A percentile compares a stretch with the other conserved stretches of the same genome.
Evolutionary conservation across 2,888 invertebrate genomes (phyloP).

Genomic region (Lycocerus yunnanus): DNA sequence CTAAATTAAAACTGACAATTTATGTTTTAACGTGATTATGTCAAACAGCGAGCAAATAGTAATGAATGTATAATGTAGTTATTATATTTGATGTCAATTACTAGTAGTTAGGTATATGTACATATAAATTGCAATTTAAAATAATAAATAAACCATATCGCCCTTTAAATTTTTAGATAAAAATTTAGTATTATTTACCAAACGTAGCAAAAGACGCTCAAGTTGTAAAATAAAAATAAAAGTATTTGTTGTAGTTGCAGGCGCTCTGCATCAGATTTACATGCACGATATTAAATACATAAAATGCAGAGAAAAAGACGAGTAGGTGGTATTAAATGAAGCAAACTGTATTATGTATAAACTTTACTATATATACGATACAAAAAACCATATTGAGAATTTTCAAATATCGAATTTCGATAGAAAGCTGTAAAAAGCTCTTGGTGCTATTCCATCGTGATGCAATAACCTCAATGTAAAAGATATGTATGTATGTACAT

Average conservation of each 20-base stretch:
- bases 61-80: neutral
- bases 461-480: slow-evolving; percentile 30
- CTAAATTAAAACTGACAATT: neutral
- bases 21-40: neutral
- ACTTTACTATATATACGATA: slow-evolving; percentile 29
- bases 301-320: slow-evolving; percentile 10
- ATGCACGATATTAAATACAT: slow-evolving; percentile 13
- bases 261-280: neutral
- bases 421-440: slow-evolving; percentile 38
- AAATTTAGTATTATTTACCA: neutral
- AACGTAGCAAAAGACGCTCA: neutral
- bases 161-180: neutral
- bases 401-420: slow-evolving; percentile 42
- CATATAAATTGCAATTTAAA: neutral
- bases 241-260: slow-evolving; percentile 7
- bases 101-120: neutral
- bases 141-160: neutral
- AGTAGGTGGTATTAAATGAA: slow-evolving; percentile 12
- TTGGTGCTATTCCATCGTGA: slow-evolving; percentile 35
- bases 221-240: slow-evolving; percentile 14
- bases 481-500: slow-evolving; percentile 32
- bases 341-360: slow-evolving; percentile 17
- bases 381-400: slow-evolving; percentile 40
- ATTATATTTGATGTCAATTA: neutral
- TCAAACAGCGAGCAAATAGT: neutral